Evolutionary conservation across 1,140 invertebrate species (phyloP), one percentile per base, ranked within the genome.

Genomic region (Cydia fagiglandana): DNA sequence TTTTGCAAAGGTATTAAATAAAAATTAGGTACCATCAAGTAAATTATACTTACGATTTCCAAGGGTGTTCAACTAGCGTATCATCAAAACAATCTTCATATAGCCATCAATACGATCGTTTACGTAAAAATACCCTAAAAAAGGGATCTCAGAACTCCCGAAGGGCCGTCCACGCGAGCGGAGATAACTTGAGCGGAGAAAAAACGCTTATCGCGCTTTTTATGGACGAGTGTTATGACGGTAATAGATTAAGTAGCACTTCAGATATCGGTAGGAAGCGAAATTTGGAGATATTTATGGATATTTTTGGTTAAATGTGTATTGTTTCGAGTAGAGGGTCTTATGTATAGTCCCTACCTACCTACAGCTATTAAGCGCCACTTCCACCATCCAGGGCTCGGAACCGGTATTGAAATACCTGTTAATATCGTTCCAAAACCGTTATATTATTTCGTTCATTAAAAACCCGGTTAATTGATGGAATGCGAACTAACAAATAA

Each of bases 231-330:
- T 70, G 24, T 70, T 70, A 70, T 70, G 66, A 70, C 28, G 34
- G 34, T 41, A 70, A 70, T 70, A 70, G 66, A 70, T 70, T 70
- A 70, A 70, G 66, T 70, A 10, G 66, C 66, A 70, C 66, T 70
- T 70, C 5, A 70, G 66, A 70, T 70, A 70, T 70, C 66, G 17
- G 45, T 12, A 61, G 45, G n/a, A 73, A 50, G 45, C 28, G 13
- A 34, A 30, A 30, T 41, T 41, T 34, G 28, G 17, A 41, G 15
- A 13, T 70, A 30, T 70, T 38, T 70, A 13, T n/a, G 13, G 28
- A 24, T 17, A 30, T 10, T 20, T 61, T 61, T 61, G 7, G 17
- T 61, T n/a, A 53, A 56, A 56, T 15, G 50, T 53, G 15, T 45
- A 45, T 15, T 53, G 50, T 15, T 53, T 53, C 3, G 50, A n/a